These are phyloP conservation scores for Drosophila pseudotalamancana DNA, from an alignment of 2,888 invertebrate genomes.

Conservation along the genomic window DNA sequence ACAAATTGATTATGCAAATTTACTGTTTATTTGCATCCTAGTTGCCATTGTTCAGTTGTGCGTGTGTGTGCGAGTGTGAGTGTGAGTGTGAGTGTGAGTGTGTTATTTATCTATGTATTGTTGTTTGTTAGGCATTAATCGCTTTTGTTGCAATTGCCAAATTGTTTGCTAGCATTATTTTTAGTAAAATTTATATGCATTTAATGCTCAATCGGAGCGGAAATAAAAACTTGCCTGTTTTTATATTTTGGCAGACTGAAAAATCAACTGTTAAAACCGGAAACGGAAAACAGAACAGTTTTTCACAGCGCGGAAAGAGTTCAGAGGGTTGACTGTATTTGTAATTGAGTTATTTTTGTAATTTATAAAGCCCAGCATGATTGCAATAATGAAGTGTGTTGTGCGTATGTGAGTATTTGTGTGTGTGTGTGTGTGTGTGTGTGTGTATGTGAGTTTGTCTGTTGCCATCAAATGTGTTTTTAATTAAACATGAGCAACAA, in stretches of 20 bases:
- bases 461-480: constrained; percentile 57
- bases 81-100: constrained; percentile 3
- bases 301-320: constrained; percentile 11
- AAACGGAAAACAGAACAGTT: constrained; percentile 68
- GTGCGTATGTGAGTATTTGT: neutral
- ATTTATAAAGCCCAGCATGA: constrained; percentile 55
- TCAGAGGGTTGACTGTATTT: constrained; percentile 28
- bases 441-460: neutral
- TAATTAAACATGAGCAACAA: constrained; percentile 70
- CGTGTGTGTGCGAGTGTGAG: neutral
- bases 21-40: constrained; percentile 68
- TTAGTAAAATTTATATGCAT: constrained; percentile 63
- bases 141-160: constrained; percentile 63
- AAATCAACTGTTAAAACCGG: constrained; percentile 56
- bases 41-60: constrained; percentile 37
- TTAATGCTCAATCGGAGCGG: constrained; percentile 75
- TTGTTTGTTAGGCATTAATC: constrained; percentile 66
- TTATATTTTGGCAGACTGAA: constrained; percentile 20
- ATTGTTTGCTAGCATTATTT: constrained; percentile 47
- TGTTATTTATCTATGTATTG: constrained; percentile 24
- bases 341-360: constrained; percentile 71
- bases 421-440: neutral
- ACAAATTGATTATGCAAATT: constrained; percentile 79
- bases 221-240: constrained; percentile 53
- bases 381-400: constrained; percentile 61